Base-by-base conservation (phyloP, 1,140 invertebrate species). In the Druon quercuslanigerum region DNA sequence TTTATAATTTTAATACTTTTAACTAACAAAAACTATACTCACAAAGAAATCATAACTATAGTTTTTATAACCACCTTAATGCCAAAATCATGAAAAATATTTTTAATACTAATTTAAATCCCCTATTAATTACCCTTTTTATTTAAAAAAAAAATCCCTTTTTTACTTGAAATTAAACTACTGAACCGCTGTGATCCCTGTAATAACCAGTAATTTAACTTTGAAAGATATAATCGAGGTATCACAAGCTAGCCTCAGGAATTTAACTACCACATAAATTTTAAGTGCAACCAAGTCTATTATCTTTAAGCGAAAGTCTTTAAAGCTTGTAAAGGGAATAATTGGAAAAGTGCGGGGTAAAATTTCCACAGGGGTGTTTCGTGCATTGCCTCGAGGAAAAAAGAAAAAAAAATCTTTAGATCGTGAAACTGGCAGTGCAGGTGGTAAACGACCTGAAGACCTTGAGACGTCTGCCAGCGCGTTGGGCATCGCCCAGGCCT, bases 361-460 rank as follows among this genome's bases (percentile, higher is more conserved):
- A 40, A 51, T 51, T 78, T 78, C 52, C 33, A 60, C 78, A 82
- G 74, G 82, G 80, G 83, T 84, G 77, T 78, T 83, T 83, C 81
- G 78, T 51, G 73, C 79, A 83, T 77, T 78, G 82, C 79, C 82
- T 70, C 57, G 60, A 82, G 82, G 79, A 76, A 72, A 83, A 82
- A 78, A n/a, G n/a, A n/a, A 77, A 74, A 83, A 85, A 84, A 88
- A 86, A 84, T 80, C 84, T 86, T 78, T 82, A 85, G 79, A 84
- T 85, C 75, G 86, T 76, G 84, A 87, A 85, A 85, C 85, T 78
- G 81, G 75, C 84, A 83, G 84, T 82, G 85, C 89, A 90, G 87
- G 88, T 91, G 89, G 89, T 90, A 90, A 90, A 90, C 84, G 89
- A 90, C 89, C 89, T 82, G 87, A 81, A 88, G 89, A 82, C 89